Evolutionary conservation across 1,140 invertebrate genomes (phyloP), one percentile per base, ranked within the genome.

Genomic region (Tetramorium alpestre): DNA sequence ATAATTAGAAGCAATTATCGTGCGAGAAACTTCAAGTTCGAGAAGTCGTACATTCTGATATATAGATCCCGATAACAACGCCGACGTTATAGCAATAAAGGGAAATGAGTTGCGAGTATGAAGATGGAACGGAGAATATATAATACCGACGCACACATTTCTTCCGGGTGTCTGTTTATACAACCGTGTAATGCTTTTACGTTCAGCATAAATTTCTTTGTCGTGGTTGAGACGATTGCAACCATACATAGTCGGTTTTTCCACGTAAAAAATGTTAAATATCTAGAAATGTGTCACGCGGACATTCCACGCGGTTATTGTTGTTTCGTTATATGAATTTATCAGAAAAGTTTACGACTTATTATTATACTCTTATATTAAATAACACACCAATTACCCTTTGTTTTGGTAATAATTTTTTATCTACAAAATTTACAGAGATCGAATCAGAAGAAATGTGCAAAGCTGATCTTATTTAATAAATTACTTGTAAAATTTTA

Each of bases 101-200:
- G 38, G 16, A 56, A 81, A 73, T 73, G 38, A 82, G 8, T 33
- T 3, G 44, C 22, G 8, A 82, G 58, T 33, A 82, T 60, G 18
- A 73, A 73, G 18, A 82, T 58, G 3, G 18, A 58, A 60, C 25
- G 25, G 4, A 47, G 22, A 41, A 33, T 47, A 73, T 22, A 11
- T 38, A 82, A 58, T 72, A 10, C 18, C 6, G 22, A 47, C 38
- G 33, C 11, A 70, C 10, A 44, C 22, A 16, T 58, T 28, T 78
- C 22, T 51, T 33, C 25, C n/a, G 38, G 47, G 6, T 16, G 4
- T 49, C 49, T 70, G 3, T 3, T 58, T 72, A 47, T 60, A 70
- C 11, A 28, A 33, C n/a, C 8, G 8, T 22, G 38, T 69, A 81
- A 81, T 56, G 56, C 18, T 56, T 81, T 56, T 44, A 70, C 4